These are phyloP conservation scores for Tragelaphus imberbis DNA, from an alignment of 2,113 vertebrate genomes.

Conservation along the genomic window DNA sequence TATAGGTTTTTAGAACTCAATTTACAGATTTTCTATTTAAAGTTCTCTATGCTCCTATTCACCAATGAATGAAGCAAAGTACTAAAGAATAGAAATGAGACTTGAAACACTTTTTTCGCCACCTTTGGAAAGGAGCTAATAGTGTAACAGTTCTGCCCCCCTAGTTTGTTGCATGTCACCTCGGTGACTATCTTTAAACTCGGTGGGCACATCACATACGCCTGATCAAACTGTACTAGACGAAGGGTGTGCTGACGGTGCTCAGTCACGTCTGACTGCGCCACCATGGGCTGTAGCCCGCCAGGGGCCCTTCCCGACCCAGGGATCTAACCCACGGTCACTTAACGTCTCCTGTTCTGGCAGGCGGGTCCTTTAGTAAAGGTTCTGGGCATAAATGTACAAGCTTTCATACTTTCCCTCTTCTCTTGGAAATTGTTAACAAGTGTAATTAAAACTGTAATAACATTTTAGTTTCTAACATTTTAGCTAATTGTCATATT, in stretches of 20 bases:
- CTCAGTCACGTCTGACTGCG: background rate
- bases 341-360: background rate
- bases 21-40: background rate
- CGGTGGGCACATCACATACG: fast-evolving
- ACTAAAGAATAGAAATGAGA: background rate
- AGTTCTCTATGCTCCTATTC: background rate
- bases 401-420: background rate
- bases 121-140: background rate
- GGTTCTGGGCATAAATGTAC: background rate
- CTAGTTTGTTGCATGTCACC: background rate
- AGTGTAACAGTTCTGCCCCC: background rate
- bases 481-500: background rate
- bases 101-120: background rate
- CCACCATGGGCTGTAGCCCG: background rate
- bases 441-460: background rate
- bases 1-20: background rate
- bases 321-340: background rate
- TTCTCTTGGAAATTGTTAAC: background rate
- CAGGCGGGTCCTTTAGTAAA: background rate
- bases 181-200: background rate
- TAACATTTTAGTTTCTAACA: background rate
- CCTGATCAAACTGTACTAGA: background rate
- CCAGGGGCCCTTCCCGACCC: background rate
- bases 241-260: fast-evolving
- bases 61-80: background rate